A percentile compares a stretch with the other conserved stretches of the same genome.
Conservation (phyloP, 2,113 vertebrate species). For the Marmota monax region DNA sequence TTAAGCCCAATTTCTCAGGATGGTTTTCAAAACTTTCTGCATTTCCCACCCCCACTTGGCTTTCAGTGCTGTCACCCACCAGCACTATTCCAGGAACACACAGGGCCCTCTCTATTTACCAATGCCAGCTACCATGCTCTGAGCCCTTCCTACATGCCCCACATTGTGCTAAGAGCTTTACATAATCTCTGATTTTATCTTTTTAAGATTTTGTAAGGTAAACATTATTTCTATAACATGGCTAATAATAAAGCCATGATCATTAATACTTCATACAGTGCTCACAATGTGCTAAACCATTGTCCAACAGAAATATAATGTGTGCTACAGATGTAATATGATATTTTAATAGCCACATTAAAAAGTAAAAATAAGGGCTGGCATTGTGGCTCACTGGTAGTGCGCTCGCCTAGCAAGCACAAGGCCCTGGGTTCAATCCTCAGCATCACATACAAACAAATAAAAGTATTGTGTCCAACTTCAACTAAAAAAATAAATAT, state of each 20-base stretch:
- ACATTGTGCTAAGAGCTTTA: neutral
- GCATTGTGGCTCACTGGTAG: too few relatives aligned
- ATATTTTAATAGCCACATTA: too few relatives aligned
- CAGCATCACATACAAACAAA: too few relatives aligned
- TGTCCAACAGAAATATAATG: neutral
- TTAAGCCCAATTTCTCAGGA: constrained; percentile 32
- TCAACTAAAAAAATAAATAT: too few relatives aligned
- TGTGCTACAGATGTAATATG: neutral
- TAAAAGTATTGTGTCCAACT: too few relatives aligned
- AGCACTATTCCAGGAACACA: neutral
- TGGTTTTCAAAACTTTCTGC: constrained; percentile 52
- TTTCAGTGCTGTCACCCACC: neutral
- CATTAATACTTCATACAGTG: neutral
- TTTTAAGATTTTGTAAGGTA: neutral
- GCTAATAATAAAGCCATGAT: neutral
- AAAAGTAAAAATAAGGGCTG: too few relatives aligned
- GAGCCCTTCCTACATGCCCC: neutral
- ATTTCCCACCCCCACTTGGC: neutral
- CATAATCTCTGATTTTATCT: neutral
- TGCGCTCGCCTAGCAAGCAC: too few relatives aligned
- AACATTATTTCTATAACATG: neutral
- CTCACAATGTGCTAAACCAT: neutral
- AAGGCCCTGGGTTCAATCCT: too few relatives aligned
- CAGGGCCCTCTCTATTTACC: neutral
- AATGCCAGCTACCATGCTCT: neutral